These are phyloP conservation scores for Pampus argenteus DNA, from an alignment of 2,797 vertebrate species.

Conservation along the genomic window DNA sequence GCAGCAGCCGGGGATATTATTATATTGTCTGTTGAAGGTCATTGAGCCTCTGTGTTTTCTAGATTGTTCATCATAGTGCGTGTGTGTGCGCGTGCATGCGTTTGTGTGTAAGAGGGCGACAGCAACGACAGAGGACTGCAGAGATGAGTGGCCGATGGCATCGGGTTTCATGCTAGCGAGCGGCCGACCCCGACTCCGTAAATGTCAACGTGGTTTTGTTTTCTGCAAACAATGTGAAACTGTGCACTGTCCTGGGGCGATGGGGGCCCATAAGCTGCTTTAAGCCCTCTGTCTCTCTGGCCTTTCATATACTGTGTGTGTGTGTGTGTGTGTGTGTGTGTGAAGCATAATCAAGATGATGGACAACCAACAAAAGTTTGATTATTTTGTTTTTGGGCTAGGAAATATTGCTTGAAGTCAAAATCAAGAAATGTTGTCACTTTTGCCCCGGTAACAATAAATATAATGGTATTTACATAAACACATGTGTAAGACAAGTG, in stretches of 20 bases:
- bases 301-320: constrained; percentile 43
- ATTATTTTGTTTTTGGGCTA: too few species aligned
- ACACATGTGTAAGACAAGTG: too few species aligned
- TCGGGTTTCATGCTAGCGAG: constrained; percentile 61
- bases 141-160: constrained; percentile 62
- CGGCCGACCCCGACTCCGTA: constrained; percentile 64
- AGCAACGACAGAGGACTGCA: constrained; percentile 62
- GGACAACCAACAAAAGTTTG: too few species aligned
- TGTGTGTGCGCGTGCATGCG: constrained; percentile 21
- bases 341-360: neutral
- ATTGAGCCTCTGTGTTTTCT: constrained; percentile 63
- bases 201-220: constrained; percentile 85
- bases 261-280: constrained; percentile 55
- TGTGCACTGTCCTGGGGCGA: constrained; percentile 45
- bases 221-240: constrained; percentile 82
- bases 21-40: constrained; percentile 73
- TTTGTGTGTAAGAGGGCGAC: constrained; percentile 22
- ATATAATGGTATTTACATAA: too few species aligned
- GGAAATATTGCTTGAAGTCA: too few species aligned
- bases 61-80: constrained; percentile 57
- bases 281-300: constrained; percentile 72
- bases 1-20: constrained; percentile 58
- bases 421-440: too few species aligned
- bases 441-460: too few species aligned
- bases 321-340: constrained; percentile 10